Base-by-base conservation (phyloP, 2,888 invertebrate genomes). In the Agrotis ipsilon region DNA sequence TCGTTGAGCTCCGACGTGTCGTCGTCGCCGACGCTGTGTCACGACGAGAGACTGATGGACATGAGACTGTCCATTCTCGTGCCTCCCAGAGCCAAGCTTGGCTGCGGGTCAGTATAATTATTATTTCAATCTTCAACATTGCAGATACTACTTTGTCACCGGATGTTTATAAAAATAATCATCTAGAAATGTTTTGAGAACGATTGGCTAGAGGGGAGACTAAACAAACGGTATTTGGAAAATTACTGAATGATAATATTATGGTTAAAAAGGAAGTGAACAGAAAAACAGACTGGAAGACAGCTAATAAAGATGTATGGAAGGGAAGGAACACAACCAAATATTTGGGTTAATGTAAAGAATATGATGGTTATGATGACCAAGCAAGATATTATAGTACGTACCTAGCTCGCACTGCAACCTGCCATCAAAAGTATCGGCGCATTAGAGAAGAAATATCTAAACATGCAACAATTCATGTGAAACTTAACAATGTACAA, bases 81-180 rank as follows among this genome's bases (percentile, higher is more conserved):
- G 70, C 98, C 98, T 16, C 98, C 98, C 59, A 97, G 98, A 86
- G 97, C 98, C 16, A 98, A 98, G 89, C 97, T 98, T 64, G 99
- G 98, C 32, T 98, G 98, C 93, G 98, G 98, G 97, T 98, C 89
- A 95, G 96, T 90, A 83, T 62, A 60, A n/a, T 45, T 61, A 45
- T 75, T 62, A 57, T 58, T 68, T 43, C 7, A 60, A 19, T 55
- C 21, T 43, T 51, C 57, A 77, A 72, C 57, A 69, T 39, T 45
- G 19, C 39, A 39, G 39, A 11, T 39, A 9, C 16, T 46, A 52
- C 6, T 39, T 57, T 51, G n/a, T 46, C 18, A 51, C 58, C 19
- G 46, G 14, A 70, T 78, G 39, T 71, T 70, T 69, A 39, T 51
- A 21, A 57, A 72, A 57, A 32, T 9, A 21, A 68, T 45, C 16